Conservation (phyloP, 2,888 invertebrate genomes). For the Octodonta nipae region DNA sequence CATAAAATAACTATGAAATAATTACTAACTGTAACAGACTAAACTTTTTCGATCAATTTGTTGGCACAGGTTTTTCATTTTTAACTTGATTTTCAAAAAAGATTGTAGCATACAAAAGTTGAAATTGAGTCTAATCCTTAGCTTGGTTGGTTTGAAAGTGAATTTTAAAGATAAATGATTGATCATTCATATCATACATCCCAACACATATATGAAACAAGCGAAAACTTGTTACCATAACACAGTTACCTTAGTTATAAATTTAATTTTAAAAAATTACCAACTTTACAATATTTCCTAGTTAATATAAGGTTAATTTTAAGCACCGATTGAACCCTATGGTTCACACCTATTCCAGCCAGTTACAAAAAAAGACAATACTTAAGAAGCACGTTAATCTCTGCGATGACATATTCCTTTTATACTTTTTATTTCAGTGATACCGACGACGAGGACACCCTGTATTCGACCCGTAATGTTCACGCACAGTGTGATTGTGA, state of each 20-base stretch:
- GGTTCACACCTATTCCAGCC: no score
- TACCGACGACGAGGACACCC: conserved; percentile 23
- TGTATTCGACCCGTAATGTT: conserved; percentile 31
- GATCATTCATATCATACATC: conserved; percentile 1
- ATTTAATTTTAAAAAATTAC: conserved; percentile 4
- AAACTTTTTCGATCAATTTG: no score
- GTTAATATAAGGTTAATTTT: conserved; percentile 1
- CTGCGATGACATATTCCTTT: no score
- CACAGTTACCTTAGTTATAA: conserved; percentile 12
- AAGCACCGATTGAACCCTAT: no score
- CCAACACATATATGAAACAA: conserved; percentile 16
- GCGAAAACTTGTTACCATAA: conserved; percentile 23
- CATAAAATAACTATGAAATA: no score
- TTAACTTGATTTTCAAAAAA: no score
- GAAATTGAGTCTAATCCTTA: no score
- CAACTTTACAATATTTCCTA: neutral
- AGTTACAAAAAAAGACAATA: no score
- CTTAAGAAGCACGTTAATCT: no score
- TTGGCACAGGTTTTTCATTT: no score
- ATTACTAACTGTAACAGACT: no score
- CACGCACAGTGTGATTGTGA: conserved; percentile 25
- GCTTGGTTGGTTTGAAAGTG: conserved; percentile 2
- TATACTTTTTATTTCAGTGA: conserved; percentile 22
- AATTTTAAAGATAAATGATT: neutral
- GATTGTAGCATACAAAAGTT: no score